Percentiles rank a stretch among this genome's conserved stretches.
phyloP scores from a whole-genome alignment of 2,797 vertebrate genomes.

The Gobio occitaniae region DNA sequence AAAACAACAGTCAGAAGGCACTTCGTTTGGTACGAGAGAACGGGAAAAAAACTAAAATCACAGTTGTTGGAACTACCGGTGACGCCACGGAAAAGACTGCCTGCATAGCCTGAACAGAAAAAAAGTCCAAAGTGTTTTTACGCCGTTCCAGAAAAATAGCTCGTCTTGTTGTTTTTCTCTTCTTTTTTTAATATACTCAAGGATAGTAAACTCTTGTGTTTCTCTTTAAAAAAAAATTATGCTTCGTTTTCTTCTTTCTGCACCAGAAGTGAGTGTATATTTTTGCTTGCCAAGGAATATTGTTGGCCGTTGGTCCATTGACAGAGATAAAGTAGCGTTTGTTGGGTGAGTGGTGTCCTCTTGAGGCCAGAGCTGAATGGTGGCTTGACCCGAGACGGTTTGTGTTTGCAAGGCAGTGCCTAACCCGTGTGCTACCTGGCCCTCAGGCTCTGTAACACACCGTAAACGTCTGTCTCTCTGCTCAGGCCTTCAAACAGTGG shows the following conservation, averaged over 20 bases:
- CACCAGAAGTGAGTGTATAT: conserved; percentile 65
- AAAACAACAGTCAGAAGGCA: conserved; percentile 95
- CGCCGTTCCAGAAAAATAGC: conserved; percentile 32
- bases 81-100: conserved; percentile 72
- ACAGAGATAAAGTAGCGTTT: neutral
- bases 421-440: conserved; percentile 76
- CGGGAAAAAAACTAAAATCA: conserved; percentile 74
- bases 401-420: conserved; percentile 47
- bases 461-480: conserved; percentile 92
- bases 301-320: conserved; percentile 34
- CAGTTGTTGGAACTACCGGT: conserved; percentile 85
- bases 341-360: conserved; percentile 42
- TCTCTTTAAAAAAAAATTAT: conserved; percentile 73
- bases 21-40: conserved; percentile 91
- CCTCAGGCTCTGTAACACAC: conserved; percentile 90
- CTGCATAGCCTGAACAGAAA: conserved; percentile 79
- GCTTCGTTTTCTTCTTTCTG: conserved; percentile 58
- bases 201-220: conserved; percentile 74
- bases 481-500: conserved; percentile 93
- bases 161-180: conserved; percentile 6
- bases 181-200: conserved; percentile 72
- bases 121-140: conserved; percentile 53
- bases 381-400: conserved; percentile 29
- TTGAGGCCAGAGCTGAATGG: conserved; percentile 37
- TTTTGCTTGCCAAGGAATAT: conserved; percentile 62